These are phyloP conservation scores for Mirounga angustirostris DNA, from an alignment of 2,113 vertebrate species.

Conservation along the genomic window DNA sequence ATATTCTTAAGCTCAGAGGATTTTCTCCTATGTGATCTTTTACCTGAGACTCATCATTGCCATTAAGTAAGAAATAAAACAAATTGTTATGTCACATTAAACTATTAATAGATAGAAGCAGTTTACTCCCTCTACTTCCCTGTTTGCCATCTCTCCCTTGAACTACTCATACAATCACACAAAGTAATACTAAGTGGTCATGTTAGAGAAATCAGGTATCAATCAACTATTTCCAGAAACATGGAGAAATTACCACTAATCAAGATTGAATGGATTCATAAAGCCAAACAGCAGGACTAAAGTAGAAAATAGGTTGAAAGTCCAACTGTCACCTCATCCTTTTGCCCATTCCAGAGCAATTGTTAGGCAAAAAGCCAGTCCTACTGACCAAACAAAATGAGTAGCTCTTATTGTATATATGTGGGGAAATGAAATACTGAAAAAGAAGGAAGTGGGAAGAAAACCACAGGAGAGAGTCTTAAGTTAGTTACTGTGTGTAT, in stretches of 20 bases:
- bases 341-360: background rate
- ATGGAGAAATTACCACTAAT: background rate
- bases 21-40: background rate
- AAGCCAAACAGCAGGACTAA: background rate
- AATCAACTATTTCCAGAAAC: conserved; percentile 5
- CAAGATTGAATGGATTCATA: background rate
- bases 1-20: background rate
- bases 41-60: background rate
- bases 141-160: background rate
- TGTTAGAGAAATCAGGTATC: background rate
- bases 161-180: background rate
- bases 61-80: background rate
- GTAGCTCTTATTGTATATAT: background rate
- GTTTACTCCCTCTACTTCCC: background rate
- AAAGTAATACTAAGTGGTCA: background rate
- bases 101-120: background rate
- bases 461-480: background rate
- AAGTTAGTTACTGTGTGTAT: background rate
- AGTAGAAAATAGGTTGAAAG: background rate
- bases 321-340: background rate
- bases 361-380: background rate
- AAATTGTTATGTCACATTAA: background rate
- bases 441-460: background rate
- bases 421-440: background rate
- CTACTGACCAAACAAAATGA: background rate